Percentiles rank a stretch among this genome's conserved stretches.
phyloP scores from a whole-genome alignment of 2,113 vertebrate species.

The Trogon surrucura region DNA sequence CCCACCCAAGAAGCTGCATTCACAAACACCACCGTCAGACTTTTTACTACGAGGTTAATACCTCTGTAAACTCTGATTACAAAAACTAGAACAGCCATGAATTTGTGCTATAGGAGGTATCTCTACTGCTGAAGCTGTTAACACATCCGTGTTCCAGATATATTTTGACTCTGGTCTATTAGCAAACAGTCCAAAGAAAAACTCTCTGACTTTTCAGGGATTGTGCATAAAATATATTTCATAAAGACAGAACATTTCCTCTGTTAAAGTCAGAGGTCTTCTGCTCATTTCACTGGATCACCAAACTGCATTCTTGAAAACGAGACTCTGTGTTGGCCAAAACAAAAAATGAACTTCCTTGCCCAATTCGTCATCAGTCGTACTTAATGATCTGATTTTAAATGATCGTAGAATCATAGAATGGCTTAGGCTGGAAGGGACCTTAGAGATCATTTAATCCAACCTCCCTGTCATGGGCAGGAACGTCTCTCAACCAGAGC shows the following conservation, averaged over 20 bases:
- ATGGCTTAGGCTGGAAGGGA: too few species aligned
- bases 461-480: too few species aligned
- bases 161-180: constrained; percentile 9
- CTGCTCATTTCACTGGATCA: background rate
- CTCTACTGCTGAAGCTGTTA: constrained; percentile 7
- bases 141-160: background rate
- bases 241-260: background rate
- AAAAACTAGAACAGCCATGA: background rate
- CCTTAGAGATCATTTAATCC: too few species aligned
- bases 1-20: constrained; percentile 6
- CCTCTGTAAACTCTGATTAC: background rate
- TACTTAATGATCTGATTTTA: background rate
- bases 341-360: background rate
- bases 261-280: background rate
- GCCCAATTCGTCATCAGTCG: background rate
- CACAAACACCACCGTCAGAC: background rate
- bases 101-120: background rate
- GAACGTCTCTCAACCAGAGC: too few species aligned
- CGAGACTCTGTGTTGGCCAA: background rate
- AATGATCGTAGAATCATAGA: background rate
- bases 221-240: background rate
- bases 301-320: background rate
- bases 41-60: background rate
- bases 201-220: background rate
- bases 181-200: background rate